Evolutionary conservation across 2,888 invertebrate species (phyloP).

Genomic region (Napeogenes sylphis): DNA sequence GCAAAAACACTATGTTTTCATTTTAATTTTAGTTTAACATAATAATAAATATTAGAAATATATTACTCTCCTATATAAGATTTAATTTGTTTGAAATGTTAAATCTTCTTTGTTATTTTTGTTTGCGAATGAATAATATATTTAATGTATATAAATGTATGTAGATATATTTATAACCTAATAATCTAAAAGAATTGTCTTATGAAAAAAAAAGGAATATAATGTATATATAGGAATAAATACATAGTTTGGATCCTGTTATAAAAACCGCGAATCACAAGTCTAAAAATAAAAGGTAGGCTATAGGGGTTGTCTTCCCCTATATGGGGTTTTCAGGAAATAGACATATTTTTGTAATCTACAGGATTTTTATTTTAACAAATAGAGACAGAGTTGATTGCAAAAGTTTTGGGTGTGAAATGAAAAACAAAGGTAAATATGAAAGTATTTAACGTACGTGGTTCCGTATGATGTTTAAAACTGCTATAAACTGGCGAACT

Average conservation of each 20-base stretch:
- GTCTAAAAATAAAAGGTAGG: no score
- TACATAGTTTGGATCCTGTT: background rate
- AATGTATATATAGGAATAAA: background rate
- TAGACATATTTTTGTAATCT: slow-evolving; percentile 20
- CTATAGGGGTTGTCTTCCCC: background rate
- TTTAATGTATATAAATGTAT: no score
- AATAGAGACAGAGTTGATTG: slow-evolving; percentile 28
- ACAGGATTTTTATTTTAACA: slow-evolving; percentile 25
- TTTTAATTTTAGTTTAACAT: background rate
- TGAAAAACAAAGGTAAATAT: slow-evolving; percentile 14
- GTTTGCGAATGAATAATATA: no score
- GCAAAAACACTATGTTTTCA: background rate
- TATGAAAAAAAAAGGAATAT: no score
- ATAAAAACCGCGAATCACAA: background rate
- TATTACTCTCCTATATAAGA: no score
- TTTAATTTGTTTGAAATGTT: no score
- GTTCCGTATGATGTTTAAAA: slow-evolving; percentile 7
- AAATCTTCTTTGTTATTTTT: no score
- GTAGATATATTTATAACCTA: no score
- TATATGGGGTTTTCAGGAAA: slow-evolving; percentile 5
- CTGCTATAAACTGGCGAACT: background rate
- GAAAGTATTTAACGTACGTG: background rate
- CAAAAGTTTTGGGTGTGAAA: slow-evolving; percentile 21
- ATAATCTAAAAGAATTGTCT: no score
- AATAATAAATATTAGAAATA: background rate